A percentile compares a stretch with the other conserved stretches of the same genome.
These are phyloP conservation scores for Leptothorax acervorum DNA, from an alignment of 2,888 invertebrate genomes.

Conservation along the genomic window DNA sequence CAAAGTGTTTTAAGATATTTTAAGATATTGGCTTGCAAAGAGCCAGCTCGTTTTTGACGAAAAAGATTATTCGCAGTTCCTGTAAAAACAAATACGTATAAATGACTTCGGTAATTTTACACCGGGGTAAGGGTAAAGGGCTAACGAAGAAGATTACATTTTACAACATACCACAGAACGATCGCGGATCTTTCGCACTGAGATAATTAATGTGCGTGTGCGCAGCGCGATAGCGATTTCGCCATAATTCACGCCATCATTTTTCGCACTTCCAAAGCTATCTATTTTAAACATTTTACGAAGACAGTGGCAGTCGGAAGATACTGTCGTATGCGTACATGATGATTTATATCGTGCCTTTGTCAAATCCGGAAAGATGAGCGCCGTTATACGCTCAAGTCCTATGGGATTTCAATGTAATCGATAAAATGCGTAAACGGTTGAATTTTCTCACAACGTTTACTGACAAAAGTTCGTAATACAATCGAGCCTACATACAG, in stretches of 20 bases:
- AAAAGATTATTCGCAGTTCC: neutral
- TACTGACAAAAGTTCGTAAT: constrained; percentile 78
- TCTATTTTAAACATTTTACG: constrained; percentile 19
- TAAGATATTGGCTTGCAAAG: neutral
- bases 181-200: neutral
- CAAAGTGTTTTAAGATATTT: neutral
- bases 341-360: constrained; percentile 8
- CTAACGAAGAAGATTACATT: constrained; percentile 17
- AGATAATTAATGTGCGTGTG: constrained; percentile 24
- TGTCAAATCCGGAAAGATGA: neutral
- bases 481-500: constrained; percentile 76
- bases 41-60: neutral
- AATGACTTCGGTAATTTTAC: constrained; percentile 7
- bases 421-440: neutral
- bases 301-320: neutral
- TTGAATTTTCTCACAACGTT: constrained; percentile 76
- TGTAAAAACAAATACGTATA: neutral
- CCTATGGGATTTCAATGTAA: neutral
- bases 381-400: neutral
- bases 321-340: neutral
- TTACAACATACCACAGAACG: neutral
- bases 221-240: neutral
- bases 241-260: neutral
- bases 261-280: constrained; percentile 10
- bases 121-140: neutral